Percentiles rank a stretch among this genome's conserved stretches.
These are phyloP conservation scores for Conus betulinus DNA, from an alignment of 1,140 invertebrate species.

Conservation along the genomic window DNA sequence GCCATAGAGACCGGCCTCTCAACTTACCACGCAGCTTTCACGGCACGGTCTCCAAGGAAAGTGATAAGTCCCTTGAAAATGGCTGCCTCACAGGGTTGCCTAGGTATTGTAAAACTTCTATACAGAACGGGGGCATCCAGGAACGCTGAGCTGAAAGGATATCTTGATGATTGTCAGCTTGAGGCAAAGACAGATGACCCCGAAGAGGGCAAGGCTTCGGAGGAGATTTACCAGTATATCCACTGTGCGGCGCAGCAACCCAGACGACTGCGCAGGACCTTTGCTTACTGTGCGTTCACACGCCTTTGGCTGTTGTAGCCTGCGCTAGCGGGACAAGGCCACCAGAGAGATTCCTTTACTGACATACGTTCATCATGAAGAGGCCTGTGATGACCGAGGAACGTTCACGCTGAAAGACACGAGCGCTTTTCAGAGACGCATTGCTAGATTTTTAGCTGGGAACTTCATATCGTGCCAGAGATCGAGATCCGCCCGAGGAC, in stretches of 20 bases:
- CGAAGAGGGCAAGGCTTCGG: neutral
- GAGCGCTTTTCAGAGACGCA: no score
- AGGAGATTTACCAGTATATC: neutral
- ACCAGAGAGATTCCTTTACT: no score
- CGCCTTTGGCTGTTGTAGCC: no score
- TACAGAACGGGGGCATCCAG: neutral
- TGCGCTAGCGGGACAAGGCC: no score
- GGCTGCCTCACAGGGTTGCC: neutral
- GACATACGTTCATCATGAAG: no score
- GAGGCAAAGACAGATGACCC: neutral
- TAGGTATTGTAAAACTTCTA: neutral
- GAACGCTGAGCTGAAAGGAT: neutral
- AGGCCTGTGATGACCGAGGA: no score
- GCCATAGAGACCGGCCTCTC: neutral
- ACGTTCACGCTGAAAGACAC: no score
- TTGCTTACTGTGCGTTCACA: no score
- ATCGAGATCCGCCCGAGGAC: no score
- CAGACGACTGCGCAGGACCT: neutral
- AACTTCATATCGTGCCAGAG: no score
- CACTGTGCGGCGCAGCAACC: neutral
- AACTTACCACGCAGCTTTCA: neutral
- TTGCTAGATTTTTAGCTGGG: no score
- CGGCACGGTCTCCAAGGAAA: neutral
- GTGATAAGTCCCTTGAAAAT: neutral
- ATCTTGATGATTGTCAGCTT: no score